Percentiles rank a stretch among this genome's conserved stretches.
phyloP scores from a whole-genome alignment of 2,888 invertebrate species.

The Junonia oenone region DNA sequence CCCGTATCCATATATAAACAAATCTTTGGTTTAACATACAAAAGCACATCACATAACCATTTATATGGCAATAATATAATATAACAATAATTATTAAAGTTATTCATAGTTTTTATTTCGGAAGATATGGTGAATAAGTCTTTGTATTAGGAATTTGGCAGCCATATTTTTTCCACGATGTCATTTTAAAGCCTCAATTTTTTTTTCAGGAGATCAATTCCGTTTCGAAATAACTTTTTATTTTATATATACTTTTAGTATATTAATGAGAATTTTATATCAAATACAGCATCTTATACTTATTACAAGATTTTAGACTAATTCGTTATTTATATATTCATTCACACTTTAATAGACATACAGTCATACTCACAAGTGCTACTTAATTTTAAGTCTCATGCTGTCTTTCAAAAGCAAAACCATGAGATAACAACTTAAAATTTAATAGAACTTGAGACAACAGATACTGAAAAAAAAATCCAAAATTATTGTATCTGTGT shows the following conservation, averaged over 20 bases:
- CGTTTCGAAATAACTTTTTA: not conserved
- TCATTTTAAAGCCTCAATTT: slow-evolving; percentile 19
- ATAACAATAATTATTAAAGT: not conserved
- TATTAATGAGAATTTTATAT: slow-evolving; percentile 1
- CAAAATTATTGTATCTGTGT: too few species aligned
- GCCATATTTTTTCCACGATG: slow-evolving; percentile 9
- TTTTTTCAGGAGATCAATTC: slow-evolving; percentile 21
- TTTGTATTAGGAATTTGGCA: slow-evolving; percentile 26
- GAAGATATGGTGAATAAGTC: slow-evolving; percentile 28
- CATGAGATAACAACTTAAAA: not conserved
- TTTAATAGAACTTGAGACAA: not conserved
- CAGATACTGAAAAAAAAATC: not conserved
- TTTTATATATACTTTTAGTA: slow-evolving; percentile 1
- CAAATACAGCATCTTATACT: not conserved
- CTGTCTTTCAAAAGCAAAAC: too few species aligned
- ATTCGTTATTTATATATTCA: slow-evolving; percentile 6
- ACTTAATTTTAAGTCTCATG: not conserved
- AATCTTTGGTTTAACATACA: slow-evolving; percentile 26
- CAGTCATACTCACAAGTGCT: not conserved
- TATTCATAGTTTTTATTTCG: slow-evolving; percentile 11
- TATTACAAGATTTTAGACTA: slow-evolving; percentile 2
- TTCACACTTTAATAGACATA: not conserved
- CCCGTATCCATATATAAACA: slow-evolving; percentile 12
- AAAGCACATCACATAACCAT: slow-evolving; percentile 19
- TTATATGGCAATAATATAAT: slow-evolving; percentile 17